Evolutionary conservation across 2,797 vertebrate species (phyloP).

Genomic region (Bufotes viridis): DNA sequence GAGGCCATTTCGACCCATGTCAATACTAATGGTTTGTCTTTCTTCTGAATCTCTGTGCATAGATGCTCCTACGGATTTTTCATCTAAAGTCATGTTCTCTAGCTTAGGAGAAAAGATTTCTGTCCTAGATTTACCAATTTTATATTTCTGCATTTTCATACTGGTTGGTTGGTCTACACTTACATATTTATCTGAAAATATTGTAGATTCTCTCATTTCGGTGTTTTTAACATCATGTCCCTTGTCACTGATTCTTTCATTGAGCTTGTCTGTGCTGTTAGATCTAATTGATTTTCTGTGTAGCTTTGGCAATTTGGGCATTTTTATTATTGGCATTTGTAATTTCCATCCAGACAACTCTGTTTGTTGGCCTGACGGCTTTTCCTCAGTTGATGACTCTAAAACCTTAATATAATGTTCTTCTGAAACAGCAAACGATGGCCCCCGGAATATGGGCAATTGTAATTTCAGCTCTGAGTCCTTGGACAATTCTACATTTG

Average conservation of each 20-base stretch:
- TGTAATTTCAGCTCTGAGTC: constrained; percentile 33
- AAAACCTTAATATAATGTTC: constrained; percentile 20
- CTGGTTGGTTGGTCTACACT: neutral
- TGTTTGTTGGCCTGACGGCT: neutral
- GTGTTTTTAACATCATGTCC: constrained; percentile 2
- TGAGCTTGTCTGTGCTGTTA: constrained; percentile 23
- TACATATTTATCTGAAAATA: neutral
- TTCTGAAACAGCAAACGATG: constrained; percentile 44
- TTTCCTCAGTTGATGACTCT: constrained; percentile 50
- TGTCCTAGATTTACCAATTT: constrained; percentile 1
- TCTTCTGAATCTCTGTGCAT: neutral
- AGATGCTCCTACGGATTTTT: neutral
- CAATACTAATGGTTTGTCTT: neutral
- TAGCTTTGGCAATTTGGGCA: constrained; percentile 42
- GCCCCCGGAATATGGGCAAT: constrained; percentile 42
- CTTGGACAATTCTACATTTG: neutral
- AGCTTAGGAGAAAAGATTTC: constrained; percentile 4
- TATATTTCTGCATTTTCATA: neutral
- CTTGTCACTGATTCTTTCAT: neutral
- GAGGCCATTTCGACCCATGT: neutral
- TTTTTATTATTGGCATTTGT: constrained; percentile 53
- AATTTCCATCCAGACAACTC: constrained; percentile 48
- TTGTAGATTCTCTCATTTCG: constrained; percentile 53
- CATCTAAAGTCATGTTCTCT: neutral
- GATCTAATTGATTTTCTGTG: constrained; percentile 13